A percentile compares a stretch with the other conserved stretches of the same genome.
Conservation (phyloP, 2,888 invertebrate genomes). For the Conchocele bisecta region DNA sequence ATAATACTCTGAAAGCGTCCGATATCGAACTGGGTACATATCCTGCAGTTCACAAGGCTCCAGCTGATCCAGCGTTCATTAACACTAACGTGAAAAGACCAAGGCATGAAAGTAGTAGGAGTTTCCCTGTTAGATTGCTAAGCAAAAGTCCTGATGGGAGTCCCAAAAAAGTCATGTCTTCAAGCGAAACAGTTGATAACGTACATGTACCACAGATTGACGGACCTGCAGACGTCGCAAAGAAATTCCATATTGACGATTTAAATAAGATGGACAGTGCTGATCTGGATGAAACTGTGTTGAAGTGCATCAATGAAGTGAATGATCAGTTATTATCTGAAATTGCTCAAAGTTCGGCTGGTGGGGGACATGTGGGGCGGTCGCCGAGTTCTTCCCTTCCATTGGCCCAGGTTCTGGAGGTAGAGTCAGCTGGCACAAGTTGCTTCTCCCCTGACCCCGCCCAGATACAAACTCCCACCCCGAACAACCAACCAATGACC, state of each 20-base stretch:
- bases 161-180: not conserved
- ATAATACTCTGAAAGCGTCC: too few relatives aligned
- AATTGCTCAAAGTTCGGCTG: not conserved
- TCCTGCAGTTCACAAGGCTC: too few relatives aligned
- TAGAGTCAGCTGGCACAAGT: constrained; percentile 2
- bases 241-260: too few relatives aligned
- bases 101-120: constrained; percentile 27
- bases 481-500: constrained; percentile 47
- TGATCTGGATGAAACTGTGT: constrained; percentile 55
- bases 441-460: constrained; percentile 3
- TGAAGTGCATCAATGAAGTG: constrained; percentile 50
- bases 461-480: constrained; percentile 3
- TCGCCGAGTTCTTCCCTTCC: constrained; percentile 7
- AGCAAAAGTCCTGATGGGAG: constrained; percentile 43
- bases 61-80: constrained; percentile 23
- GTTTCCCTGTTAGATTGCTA: constrained; percentile 51
- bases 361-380: not conserved
- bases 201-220: too few relatives aligned
- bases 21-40: too few relatives aligned
- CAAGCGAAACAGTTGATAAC: too few relatives aligned
- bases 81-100: constrained; percentile 23
- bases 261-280: constrained; percentile 35
- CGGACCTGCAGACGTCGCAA: too few relatives aligned
- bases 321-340: constrained; percentile 35
- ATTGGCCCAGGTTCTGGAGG: constrained; percentile 5